Evolutionary conservation across 35 echinoderm and acorn worm species (phyloP).

Genomic region (Heliocidaris tuberculata): DNA sequence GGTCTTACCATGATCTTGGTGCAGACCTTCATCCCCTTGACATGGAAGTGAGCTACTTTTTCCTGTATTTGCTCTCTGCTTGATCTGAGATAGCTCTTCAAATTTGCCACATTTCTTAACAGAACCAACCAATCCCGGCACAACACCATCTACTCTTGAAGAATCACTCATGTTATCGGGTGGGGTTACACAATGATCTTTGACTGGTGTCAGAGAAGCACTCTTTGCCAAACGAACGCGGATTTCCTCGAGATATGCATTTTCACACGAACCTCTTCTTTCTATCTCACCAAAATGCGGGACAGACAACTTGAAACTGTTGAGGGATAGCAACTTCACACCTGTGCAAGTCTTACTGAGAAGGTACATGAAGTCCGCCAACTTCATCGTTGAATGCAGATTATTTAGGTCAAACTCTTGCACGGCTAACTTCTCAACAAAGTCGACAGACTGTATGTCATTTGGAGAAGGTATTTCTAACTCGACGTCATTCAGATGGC

Average conservation of each 20-base stretch:
- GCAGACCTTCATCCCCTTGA: neutral
- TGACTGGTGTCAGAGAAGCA: neutral
- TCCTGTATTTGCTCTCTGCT: neutral
- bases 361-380: neutral
- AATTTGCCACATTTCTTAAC: neutral
- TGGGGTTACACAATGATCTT: neutral
- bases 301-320: neutral
- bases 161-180: neutral
- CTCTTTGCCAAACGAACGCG: neutral
- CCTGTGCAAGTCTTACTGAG: neutral
- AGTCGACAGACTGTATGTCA: neutral
- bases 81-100: neutral
- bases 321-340: neutral
- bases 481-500: neutral
- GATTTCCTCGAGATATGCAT: neutral
- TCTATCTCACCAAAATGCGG: neutral
- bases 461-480: neutral
- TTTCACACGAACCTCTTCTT: neutral
- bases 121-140: neutral
- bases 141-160: neutral
- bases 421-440: neutral
- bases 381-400: neutral
- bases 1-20: neutral
- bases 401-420: neutral
- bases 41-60: neutral